Conservation (phyloP, 2,888 invertebrate species). For the Strigamia transsilvanica region DNA sequence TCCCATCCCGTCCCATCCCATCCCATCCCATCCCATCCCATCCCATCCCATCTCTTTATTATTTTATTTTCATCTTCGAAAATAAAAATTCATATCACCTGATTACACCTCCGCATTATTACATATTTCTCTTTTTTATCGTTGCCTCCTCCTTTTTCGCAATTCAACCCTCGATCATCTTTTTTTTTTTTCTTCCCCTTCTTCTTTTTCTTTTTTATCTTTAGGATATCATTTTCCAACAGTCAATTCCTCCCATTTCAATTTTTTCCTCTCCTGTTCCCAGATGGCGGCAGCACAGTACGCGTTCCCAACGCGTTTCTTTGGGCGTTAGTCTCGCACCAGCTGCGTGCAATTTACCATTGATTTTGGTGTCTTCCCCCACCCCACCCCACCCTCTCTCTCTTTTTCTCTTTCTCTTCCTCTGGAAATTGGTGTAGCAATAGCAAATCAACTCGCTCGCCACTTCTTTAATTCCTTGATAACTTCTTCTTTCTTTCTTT, state of each 20-base stretch:
- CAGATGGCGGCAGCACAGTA: conserved; percentile 43
- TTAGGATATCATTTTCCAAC: conserved; percentile 49
- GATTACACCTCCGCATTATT: conserved; percentile 32
- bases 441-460: conserved; percentile 31
- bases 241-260: conserved; percentile 49
- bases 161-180: conserved; percentile 40
- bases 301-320: conserved; percentile 38
- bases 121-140: conserved; percentile 33
- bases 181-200: background rate
- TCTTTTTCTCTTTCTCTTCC: conserved; percentile 18
- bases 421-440: conserved; percentile 33
- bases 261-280: conserved; percentile 10
- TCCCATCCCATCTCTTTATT: background rate
- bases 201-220: conserved; percentile 31
- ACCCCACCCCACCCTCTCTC: too few species aligned
- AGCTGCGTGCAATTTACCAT: conserved; percentile 49
- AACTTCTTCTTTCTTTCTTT: conserved; percentile 1
- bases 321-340: conserved; percentile 43
- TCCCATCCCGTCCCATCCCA: background rate
- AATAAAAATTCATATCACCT: conserved; percentile 40
- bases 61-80: conserved; percentile 5
- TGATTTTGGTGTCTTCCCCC: conserved; percentile 37
- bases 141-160: conserved; percentile 34
- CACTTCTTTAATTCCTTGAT: conserved; percentile 11
- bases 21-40: too few species aligned